Base-by-base conservation (phyloP, 2,797 vertebrate genomes). In the Phalanger gymnotis region DNA sequence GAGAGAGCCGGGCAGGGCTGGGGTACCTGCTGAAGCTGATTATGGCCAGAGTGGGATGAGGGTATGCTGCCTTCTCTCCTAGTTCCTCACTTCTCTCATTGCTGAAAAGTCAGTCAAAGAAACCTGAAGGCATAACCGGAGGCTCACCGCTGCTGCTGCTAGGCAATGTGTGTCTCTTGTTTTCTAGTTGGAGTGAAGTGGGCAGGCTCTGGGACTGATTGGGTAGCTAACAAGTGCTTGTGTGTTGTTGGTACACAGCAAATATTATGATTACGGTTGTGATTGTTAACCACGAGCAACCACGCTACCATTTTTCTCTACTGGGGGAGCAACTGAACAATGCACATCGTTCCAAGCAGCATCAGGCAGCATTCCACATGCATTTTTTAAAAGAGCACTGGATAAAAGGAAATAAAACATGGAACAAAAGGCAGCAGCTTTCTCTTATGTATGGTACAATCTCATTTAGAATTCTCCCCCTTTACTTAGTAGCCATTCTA, bases 21-120 rank as follows among this genome's bases (percentile, higher is more conserved):
- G 53, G 81, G 81, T 51, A 51, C 57, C 73, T 54, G 91, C 90
- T 94, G 89, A 92, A 95, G 66, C 95, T 53, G 90, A 94, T n/a
- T 0, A 51, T 87, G 73, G 40, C 7, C 25, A 27, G 22, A 51
- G 73, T 27, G 40, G 22, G 40, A 61, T 47, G 19, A 91, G 89
- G 53, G 51, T 14, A 3, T 0, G 0, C 2, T 53, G 28, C 27
- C 31, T 56, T 27, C 31, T 54, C 91, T 40, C 57, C n/a, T 11
- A 92, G 47, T 47, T 56, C 11, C 11, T 6, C 25, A 51, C 22
- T 81, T 81, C 9, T 54, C 53, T 53, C 22, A 9, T 40, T 81
- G n/a, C n/a, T 87, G 14, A 40, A 34, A 14, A 47, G 9, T 87
- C 40, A 87, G 9, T 51, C 73, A 87, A 87, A 87, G 40, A 51